Evolutionary conservation across 2,888 invertebrate species (phyloP).

Genomic region (Polyploca ridens): DNA sequence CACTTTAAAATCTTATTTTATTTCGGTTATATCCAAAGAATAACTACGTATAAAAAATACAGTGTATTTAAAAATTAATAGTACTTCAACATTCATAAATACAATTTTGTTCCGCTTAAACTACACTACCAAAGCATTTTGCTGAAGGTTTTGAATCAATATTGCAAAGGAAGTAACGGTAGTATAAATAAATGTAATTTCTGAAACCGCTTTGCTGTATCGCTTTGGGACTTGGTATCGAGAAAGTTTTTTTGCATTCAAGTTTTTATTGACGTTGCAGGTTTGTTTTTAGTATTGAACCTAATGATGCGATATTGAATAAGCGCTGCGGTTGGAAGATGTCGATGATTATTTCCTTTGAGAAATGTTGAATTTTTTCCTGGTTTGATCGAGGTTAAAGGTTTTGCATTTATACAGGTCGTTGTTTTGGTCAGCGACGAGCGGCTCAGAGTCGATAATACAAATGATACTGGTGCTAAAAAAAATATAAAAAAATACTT

Average conservation of each 20-base stretch:
- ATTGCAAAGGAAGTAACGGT: background rate
- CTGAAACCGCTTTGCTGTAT: constrained; percentile 4
- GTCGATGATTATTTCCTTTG: background rate
- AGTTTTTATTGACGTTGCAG: background rate
- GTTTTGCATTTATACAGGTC: no score
- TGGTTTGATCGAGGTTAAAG: background rate
- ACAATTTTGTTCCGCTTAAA: background rate
- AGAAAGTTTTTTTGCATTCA: background rate
- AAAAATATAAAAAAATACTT: no score
- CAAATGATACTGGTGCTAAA: no score
- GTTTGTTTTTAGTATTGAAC: background rate
- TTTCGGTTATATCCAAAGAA: no score
- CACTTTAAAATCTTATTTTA: no score
- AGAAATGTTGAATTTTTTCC: background rate
- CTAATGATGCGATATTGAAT: background rate
- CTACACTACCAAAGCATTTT: background rate
- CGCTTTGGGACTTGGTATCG: background rate
- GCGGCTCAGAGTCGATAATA: no score
- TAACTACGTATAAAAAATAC: no score
- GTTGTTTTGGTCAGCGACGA: no score
- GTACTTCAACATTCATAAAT: background rate
- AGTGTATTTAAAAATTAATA: background rate
- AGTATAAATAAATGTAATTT: constrained; percentile 13
- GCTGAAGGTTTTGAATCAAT: background rate
- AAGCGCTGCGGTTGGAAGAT: background rate